Conservation (phyloP, 2,888 invertebrate genomes). For the Falcaria lacertinaria region DNA sequence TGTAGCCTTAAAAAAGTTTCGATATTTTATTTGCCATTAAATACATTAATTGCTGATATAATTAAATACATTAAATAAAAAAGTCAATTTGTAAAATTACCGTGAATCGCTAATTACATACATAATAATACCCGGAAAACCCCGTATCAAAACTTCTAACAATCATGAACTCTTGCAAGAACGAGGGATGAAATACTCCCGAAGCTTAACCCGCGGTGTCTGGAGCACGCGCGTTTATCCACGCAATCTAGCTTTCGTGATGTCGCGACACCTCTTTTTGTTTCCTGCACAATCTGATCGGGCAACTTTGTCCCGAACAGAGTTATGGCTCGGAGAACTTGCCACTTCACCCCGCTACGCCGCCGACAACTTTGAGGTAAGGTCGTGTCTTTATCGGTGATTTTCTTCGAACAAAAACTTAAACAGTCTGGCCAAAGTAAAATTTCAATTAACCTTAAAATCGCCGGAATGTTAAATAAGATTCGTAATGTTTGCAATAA, state of each 20-base stretch:
- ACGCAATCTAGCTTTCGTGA: constrained; percentile 51
- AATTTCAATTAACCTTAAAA: too few relatives aligned
- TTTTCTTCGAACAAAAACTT: constrained; percentile 27
- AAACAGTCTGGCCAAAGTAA: too few relatives aligned
- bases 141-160: constrained; percentile 1
- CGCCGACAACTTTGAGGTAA: constrained; percentile 38
- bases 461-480: too few relatives aligned
- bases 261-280: constrained; percentile 47
- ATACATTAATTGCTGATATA: too few relatives aligned
- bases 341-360: constrained; percentile 39
- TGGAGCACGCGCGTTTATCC: constrained; percentile 52
- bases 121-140: neutral
- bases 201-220: constrained; percentile 39
- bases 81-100: too few relatives aligned
- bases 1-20: too few relatives aligned
- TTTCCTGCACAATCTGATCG: constrained; percentile 57
- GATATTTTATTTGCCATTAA: too few relatives aligned
- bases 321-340: constrained; percentile 56
- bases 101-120: neutral
- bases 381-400: constrained; percentile 40
- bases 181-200: constrained; percentile 22
- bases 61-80: too few relatives aligned
- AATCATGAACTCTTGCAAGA: neutral
- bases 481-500: constrained; percentile 11
- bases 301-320: constrained; percentile 45